A percentile compares a stretch with the other conserved stretches of the same genome.
Evolutionary conservation across 2,888 invertebrate species (phyloP).

Genomic region (Dicyrtomina minuta): DNA sequence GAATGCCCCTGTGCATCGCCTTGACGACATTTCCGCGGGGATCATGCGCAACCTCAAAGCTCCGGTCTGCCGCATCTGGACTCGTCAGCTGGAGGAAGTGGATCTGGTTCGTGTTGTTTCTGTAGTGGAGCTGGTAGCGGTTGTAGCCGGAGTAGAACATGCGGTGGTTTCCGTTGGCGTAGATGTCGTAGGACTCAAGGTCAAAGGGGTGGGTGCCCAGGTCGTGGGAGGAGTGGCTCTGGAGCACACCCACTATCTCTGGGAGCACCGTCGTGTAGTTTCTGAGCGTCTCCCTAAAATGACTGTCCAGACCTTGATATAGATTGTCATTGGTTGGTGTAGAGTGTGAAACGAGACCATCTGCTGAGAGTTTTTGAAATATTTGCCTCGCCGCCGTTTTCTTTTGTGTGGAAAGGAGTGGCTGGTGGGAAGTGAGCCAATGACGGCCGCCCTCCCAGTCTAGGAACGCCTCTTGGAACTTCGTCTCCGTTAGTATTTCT

Average conservation of each 20-base stretch:
- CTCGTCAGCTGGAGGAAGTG: neutral
- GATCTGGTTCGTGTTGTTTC: conserved; percentile 11
- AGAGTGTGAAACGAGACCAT: neutral
- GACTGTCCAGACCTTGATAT: too few relatives aligned
- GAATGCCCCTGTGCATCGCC: conserved; percentile 46
- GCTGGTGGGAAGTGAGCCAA: too few relatives aligned
- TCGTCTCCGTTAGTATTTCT: neutral
- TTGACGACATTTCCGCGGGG: conserved; percentile 42
- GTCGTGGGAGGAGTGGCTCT: conserved; percentile 1
- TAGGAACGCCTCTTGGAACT: neutral
- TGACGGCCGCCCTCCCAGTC: neutral
- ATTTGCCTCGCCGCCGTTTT: neutral
- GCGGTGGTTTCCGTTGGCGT: conserved; percentile 42
- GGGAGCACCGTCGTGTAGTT: too few relatives aligned
- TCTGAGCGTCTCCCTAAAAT: too few relatives aligned
- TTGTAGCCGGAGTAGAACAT: conserved; percentile 38
- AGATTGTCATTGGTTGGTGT: too few relatives aligned
- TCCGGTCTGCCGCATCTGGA: neutral
- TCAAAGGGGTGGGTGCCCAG: conserved; percentile 31
- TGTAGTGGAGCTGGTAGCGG: conserved; percentile 36
- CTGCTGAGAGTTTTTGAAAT: neutral
- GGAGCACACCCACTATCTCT: neutral
- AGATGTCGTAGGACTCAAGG: conserved; percentile 40
- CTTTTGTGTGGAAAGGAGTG: neutral
- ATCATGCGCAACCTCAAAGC: conserved; percentile 39